phyloP scores from a whole-genome alignment of 2,888 invertebrate species.

The Aleiodes leptofemur region DNA sequence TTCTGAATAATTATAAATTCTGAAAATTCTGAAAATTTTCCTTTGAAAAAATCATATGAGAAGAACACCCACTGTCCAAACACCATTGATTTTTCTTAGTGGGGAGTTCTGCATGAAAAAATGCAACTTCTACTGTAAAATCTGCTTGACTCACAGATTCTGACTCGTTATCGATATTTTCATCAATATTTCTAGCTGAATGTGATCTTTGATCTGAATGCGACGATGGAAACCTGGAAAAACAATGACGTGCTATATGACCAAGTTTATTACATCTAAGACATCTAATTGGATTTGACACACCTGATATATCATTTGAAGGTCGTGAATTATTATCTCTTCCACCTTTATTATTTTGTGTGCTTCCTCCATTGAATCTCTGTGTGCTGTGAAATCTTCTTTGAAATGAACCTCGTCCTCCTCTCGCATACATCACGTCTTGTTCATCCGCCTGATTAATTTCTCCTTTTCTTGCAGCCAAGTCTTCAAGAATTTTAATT shows the following conservation, averaged over 20 bases:
- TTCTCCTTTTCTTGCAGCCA: constrained; percentile 24
- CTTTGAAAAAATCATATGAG: constrained; percentile 24
- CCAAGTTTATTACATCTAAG: background rate
- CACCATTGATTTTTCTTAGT: constrained; percentile 12
- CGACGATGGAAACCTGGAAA: constrained; percentile 1
- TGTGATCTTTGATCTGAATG: background rate
- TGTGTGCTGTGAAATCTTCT: background rate
- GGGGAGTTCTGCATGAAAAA: background rate
- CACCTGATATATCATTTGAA: background rate
- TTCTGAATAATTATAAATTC: constrained; percentile 12
- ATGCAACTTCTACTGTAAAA: background rate
- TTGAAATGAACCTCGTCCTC: background rate
- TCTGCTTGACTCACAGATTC: background rate
- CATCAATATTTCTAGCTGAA: background rate
- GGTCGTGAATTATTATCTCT: background rate
- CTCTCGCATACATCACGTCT: constrained; percentile 1
- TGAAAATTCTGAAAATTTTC: no score
- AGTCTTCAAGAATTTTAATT: constrained; percentile 43
- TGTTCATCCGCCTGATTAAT: background rate
- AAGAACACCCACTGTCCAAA: constrained; percentile 41
- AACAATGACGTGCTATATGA: background rate
- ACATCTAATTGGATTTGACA: constrained; percentile 1
- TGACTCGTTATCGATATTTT: background rate
- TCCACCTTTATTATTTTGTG: no score
- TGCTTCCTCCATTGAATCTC: background rate